Evolutionary conservation across 2,888 invertebrate species (phyloP).

Genomic region (Andrena praecox): DNA sequence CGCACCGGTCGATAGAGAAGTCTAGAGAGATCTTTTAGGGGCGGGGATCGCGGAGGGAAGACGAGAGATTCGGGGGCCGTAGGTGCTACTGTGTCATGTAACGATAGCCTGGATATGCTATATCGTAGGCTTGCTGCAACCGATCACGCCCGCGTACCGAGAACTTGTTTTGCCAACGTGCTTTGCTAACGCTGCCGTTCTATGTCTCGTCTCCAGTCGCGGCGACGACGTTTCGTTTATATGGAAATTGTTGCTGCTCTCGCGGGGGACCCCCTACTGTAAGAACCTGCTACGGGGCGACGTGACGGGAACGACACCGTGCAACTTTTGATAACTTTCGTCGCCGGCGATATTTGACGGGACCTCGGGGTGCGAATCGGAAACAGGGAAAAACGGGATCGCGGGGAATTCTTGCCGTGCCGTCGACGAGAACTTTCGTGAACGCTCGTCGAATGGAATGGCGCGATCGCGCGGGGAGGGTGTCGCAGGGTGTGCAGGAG

Average conservation of each 20-base stretch:
- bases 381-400: neutral
- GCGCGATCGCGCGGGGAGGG: neutral
- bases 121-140: constrained; percentile 84
- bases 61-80: constrained; percentile 50
- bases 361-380: neutral
- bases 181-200: constrained; percentile 54
- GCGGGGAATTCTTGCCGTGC: neutral
- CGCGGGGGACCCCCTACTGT: neutral
- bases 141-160: constrained; percentile 69
- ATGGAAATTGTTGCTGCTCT: constrained; percentile 49
- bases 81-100: constrained; percentile 50
- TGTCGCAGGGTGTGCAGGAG: neutral
- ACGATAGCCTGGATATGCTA: constrained; percentile 77
- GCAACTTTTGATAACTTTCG: constrained; percentile 13
- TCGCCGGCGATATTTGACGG: constrained; percentile 1
- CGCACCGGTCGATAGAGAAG: constrained; percentile 15
- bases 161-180: constrained; percentile 53
- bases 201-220: constrained; percentile 39
- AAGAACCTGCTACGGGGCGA: neutral
- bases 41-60: neutral
- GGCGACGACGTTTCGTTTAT: constrained; percentile 33
- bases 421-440: too few species aligned
- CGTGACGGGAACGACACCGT: neutral
- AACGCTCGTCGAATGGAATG: neutral
- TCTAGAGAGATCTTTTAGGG: neutral